A percentile compares a stretch with the other conserved stretches of the same genome.
phyloP scores from a whole-genome alignment of 2,797 vertebrate species.

The Falco biarmicus region DNA sequence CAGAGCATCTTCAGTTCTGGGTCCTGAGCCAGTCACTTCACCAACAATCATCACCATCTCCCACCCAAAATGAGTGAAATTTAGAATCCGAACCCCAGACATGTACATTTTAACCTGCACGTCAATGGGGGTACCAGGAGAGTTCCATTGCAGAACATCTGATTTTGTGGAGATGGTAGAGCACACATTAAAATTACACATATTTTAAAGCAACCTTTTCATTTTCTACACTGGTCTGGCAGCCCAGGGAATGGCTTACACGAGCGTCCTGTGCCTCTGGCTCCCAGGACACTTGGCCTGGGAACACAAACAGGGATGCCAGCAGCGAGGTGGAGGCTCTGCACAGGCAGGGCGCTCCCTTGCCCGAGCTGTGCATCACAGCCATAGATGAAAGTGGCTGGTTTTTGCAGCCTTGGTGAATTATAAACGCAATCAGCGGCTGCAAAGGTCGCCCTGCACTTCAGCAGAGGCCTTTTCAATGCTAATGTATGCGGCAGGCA shows the following conservation, averaged over 20 bases:
- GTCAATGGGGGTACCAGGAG: background rate
- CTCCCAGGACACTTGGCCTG: background rate
- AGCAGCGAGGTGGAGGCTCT: background rate
- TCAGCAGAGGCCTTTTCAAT: background rate
- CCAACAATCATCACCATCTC: background rate
- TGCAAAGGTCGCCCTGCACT: background rate
- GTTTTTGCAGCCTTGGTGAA: background rate
- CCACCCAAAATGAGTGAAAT: background rate
- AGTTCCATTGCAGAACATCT: background rate
- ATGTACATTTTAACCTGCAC: background rate
- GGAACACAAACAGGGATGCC: too few species aligned
- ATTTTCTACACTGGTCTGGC: background rate
- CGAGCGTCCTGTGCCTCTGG: background rate
- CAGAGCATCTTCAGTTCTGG: background rate
- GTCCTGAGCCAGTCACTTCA: background rate
- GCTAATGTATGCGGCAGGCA: background rate
- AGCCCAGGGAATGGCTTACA: background rate
- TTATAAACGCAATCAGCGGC: background rate
- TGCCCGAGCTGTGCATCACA: background rate
- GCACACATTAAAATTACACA: background rate
- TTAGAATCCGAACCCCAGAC: background rate
- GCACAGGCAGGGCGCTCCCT: background rate
- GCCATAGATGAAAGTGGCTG: background rate
- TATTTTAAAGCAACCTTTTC: background rate
- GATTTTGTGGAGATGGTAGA: background rate